These are phyloP conservation scores for Anabas testudineus DNA, from an alignment of 2,797 vertebrate species.

Conservation along the genomic window DNA sequence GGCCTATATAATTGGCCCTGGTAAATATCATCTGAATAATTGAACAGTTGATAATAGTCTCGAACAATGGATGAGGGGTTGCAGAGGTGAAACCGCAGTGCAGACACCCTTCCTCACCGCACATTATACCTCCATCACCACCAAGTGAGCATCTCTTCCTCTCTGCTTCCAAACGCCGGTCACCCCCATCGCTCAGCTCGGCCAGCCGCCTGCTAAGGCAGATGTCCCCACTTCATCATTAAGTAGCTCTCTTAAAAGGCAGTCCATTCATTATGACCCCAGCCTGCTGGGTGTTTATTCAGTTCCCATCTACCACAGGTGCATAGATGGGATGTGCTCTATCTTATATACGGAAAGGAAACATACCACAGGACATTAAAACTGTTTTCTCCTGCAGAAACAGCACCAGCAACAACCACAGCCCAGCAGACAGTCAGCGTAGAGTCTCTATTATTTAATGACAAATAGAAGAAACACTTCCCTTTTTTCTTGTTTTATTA, in stretches of 20 bases:
- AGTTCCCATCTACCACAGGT: constrained; percentile 72
- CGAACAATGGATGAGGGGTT: constrained; percentile 82
- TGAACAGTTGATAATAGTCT: constrained; percentile 84
- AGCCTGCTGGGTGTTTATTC: constrained; percentile 73
- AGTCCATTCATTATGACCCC: constrained; percentile 77
- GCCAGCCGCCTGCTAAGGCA: constrained; percentile 59
- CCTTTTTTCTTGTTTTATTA: not conserved
- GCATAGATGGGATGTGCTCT: constrained; percentile 46
- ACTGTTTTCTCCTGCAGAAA: constrained; percentile 29
- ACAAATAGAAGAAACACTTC: constrained; percentile 8
- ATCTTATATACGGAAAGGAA: constrained; percentile 40
- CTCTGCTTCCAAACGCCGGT: constrained; percentile 16
- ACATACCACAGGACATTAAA: constrained; percentile 36
- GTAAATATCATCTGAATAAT: constrained; percentile 89
- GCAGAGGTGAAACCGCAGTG: constrained; percentile 85
- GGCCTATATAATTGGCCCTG: constrained; percentile 83
- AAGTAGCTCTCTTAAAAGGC: constrained; percentile 78
- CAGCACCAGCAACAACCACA: constrained; percentile 32
- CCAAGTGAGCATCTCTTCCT: constrained; percentile 54
- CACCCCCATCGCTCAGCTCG: constrained; percentile 33
- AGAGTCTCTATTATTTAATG: constrained; percentile 1
- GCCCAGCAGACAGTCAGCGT: constrained; percentile 13
- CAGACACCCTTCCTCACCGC: constrained; percentile 79
- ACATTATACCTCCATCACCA: constrained; percentile 75
- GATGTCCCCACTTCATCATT: constrained; percentile 79